phyloP scores from a whole-genome alignment of 1,140 invertebrate genomes.

The Akabosia matsudoensis region DNA sequence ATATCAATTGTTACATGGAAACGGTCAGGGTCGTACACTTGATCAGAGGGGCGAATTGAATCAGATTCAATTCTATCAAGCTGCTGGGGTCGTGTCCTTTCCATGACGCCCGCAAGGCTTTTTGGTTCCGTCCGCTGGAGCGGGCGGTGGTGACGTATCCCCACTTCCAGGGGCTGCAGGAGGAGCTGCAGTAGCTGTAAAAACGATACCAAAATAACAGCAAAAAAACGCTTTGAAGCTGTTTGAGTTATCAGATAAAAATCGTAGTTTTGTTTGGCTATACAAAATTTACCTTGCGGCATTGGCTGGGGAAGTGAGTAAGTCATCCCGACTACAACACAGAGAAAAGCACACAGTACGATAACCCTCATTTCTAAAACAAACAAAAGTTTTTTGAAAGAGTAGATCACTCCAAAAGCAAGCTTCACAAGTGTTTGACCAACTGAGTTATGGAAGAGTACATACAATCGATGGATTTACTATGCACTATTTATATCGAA shows the following conservation, averaged over 20 bases:
- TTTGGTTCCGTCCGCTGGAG: not conserved
- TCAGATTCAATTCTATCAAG: no score
- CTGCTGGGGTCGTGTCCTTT: no score
- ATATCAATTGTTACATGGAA: no score
- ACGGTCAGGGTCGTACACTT: no score
- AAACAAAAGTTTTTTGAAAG: no score
- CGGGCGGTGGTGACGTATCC: not conserved
- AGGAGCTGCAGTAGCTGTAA: not conserved
- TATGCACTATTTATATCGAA: no score
- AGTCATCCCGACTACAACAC: not conserved
- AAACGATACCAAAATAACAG: not conserved
- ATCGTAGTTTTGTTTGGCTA: not conserved
- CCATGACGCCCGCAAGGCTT: no score
- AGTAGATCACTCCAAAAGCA: no score
- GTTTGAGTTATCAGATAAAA: not conserved
- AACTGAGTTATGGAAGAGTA: no score
- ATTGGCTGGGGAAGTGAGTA: not conserved
- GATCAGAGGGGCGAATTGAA: no score
- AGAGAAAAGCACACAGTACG: not conserved
- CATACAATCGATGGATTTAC: no score
- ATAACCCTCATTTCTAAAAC: constrained; percentile 10
- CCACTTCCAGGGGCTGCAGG: not conserved
- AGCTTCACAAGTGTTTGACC: no score
- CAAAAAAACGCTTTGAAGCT: not conserved
- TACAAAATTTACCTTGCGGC: not conserved